phyloP scores from a whole-genome alignment of 2,797 vertebrate genomes.

The Hippopotamyrus pictus region DNA sequence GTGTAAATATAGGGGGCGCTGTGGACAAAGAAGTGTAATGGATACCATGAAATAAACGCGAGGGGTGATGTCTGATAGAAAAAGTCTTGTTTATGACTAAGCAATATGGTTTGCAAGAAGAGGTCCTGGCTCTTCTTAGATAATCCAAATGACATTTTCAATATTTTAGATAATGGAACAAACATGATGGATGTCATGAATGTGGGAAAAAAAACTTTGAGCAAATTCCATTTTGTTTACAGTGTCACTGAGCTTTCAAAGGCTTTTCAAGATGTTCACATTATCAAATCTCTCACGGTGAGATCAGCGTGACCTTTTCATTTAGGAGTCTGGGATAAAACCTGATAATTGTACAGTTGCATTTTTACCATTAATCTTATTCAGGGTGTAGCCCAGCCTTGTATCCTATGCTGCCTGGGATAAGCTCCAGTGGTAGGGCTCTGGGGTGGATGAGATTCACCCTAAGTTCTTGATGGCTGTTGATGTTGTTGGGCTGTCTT shows the following conservation, averaged over 20 bases:
- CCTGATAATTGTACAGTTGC: not conserved
- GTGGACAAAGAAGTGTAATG: not conserved
- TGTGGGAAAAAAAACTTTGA: not conserved
- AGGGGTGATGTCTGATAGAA: not conserved
- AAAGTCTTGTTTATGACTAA: not conserved
- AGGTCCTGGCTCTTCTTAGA: not conserved
- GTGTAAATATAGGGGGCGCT: not conserved
- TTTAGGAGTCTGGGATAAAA: not conserved
- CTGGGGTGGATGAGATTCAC: no score
- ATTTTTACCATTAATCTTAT: not conserved
- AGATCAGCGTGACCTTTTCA: not conserved
- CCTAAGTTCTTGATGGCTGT: not conserved
- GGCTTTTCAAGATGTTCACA: not conserved
- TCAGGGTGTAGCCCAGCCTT: not conserved
- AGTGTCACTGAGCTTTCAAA: not conserved
- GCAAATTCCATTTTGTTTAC: not conserved
- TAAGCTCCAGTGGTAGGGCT: not conserved
- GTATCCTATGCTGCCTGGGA: not conserved
- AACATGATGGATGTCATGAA: not conserved
- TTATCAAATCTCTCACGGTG: not conserved
- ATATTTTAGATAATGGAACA: not conserved
- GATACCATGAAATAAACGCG: not conserved
- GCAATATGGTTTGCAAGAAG: not conserved
- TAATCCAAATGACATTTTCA: not conserved
- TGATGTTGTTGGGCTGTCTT: not conserved